These are phyloP conservation scores for Neodontobutis hainanensis DNA, from an alignment of 2,113 vertebrate genomes.

Conservation along the genomic window DNA sequence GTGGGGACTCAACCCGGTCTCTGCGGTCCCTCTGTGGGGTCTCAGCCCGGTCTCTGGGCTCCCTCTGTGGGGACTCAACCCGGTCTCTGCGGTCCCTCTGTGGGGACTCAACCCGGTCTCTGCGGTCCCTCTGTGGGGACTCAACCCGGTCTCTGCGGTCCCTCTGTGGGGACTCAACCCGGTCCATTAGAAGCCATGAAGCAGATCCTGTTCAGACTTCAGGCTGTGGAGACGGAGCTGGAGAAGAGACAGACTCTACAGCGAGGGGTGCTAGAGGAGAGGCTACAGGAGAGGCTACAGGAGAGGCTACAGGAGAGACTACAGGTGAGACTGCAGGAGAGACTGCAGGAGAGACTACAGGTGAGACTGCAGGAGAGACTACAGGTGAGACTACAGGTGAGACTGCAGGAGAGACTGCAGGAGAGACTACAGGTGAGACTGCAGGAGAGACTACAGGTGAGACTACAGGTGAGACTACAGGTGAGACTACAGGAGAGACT, in stretches of 20 bases:
- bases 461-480: too few relatives aligned
- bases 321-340: not conserved
- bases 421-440: too few relatives aligned
- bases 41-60: not conserved
- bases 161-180: slow-evolving; percentile 39
- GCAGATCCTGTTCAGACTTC: slow-evolving; percentile 70
- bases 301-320: not conserved
- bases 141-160: not conserved
- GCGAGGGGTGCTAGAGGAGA: not conserved
- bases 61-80: not conserved
- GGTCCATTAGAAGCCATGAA: slow-evolving; percentile 68
- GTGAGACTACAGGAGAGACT: too few relatives aligned
- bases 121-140: too few relatives aligned
- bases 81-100: not conserved
- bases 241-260: slow-evolving; percentile 9
- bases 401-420: not conserved
- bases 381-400: not conserved
- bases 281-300: not conserved
- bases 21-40: not conserved
- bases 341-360: too few relatives aligned
- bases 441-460: too few relatives aligned
- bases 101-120: not conserved
- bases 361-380: too few relatives aligned
- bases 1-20: not conserved
- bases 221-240: slow-evolving; percentile 63